phyloP scores from a whole-genome alignment of 2,888 invertebrate species.

The Erebia aethiops region DNA sequence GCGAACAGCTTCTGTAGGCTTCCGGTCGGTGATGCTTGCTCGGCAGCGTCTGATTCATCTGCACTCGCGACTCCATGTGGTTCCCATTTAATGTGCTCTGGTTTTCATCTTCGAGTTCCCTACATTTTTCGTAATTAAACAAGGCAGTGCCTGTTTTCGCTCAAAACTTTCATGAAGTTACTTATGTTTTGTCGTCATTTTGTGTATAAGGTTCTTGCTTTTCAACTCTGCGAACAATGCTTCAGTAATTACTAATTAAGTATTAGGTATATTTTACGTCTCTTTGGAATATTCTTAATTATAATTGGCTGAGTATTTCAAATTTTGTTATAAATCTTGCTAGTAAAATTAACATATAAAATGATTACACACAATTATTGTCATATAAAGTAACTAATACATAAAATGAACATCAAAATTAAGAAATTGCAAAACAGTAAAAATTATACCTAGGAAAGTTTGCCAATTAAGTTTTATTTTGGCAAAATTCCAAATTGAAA shows the following conservation, averaged over 20 bases:
- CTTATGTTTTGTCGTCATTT: constrained; percentile 24
- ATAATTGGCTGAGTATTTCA: too few relatives aligned
- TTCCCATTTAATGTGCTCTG: constrained; percentile 58
- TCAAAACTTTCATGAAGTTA: neutral
- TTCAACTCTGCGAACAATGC: constrained; percentile 31
- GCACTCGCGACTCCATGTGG: constrained; percentile 73
- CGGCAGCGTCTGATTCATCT: constrained; percentile 69
- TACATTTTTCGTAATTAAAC: constrained; percentile 42
- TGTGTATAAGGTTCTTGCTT: constrained; percentile 12
- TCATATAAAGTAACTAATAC: too few relatives aligned
- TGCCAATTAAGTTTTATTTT: constrained; percentile 10
- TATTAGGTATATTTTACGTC: too few relatives aligned
- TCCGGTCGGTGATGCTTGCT: constrained; percentile 67
- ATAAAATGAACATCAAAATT: neutral
- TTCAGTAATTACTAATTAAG: neutral
- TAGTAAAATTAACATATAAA: too few relatives aligned
- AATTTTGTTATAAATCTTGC: too few relatives aligned
- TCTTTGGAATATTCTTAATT: too few relatives aligned
- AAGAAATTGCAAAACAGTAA: neutral
- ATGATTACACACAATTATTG: too few relatives aligned
- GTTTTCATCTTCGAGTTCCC: constrained; percentile 23
- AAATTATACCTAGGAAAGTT: neutral
- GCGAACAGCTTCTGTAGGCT: constrained; percentile 78
- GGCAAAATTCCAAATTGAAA: constrained; percentile 20
- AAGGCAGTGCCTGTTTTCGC: neutral